Evolutionary conservation across 2,113 vertebrate species (phyloP), one percentile per base, ranked within the genome.

Genomic region (Dolichotis patagonum): DNA sequence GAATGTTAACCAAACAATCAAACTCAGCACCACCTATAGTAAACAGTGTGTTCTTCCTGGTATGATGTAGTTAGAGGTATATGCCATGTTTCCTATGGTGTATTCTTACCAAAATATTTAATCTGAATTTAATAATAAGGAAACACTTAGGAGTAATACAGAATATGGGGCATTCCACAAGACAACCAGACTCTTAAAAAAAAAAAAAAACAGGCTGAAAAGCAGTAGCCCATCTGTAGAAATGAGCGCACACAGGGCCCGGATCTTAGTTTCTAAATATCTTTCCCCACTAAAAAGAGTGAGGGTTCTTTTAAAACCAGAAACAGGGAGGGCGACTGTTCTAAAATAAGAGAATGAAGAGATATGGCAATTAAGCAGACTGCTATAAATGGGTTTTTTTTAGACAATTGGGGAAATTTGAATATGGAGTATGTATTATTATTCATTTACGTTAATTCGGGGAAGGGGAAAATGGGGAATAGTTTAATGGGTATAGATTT

Each of bases 381-480:
- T 41, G 19, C 41, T 71, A n/a, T 43, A 49, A 77, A 75, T n/a
- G 1, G 7, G 0, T 0, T 46, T 83, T 83, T 65, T 13, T 38
- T 26, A 24, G 24, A 60, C 24, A 4, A 20, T 20, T 69, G 35
- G 58, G 16, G 54, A 95, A 71, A 88, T 56, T 78, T 60, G 13
- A 89, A 88, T 92, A 73, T 73, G 54, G 26, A 14, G 7, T 80
- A 6, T 30, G 16, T 62, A 49, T 73, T 96, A 89, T 54, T 43
- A 88, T 49, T 95, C 52, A 54, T 65, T 58, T 38, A 73, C 73
- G 73, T 92, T 92, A 85, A 54, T 80, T 77, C 92, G 49, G 38
- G 16, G 62, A 4, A 41, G 20, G 32, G 9, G 26, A 56, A 80
- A 35, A 38, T 60, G 52, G 14, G 35, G 43, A 82, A 28, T 26